Evolutionary conservation across 2,888 invertebrate species (phyloP).

Genomic region (Callyntrura sp.): DNA sequence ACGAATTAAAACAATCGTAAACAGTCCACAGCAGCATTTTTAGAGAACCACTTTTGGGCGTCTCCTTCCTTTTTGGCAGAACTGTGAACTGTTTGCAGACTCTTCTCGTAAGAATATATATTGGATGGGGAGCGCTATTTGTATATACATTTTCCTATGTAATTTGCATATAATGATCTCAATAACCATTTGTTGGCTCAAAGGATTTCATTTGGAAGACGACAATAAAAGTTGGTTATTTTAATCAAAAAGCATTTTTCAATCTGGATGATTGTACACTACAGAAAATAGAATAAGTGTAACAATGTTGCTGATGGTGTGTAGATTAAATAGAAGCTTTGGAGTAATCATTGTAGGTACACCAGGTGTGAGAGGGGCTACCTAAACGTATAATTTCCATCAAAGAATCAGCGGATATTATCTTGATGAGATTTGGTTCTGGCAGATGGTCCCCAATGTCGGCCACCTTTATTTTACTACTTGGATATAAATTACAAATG

Average conservation of each 20-base stretch:
- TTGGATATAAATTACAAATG: too few species aligned
- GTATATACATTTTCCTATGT: slow-evolving; percentile 45
- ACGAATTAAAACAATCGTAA: not conserved
- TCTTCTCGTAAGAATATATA: not conserved
- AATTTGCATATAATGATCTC: slow-evolving; percentile 38
- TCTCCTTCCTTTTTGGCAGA: slow-evolving; percentile 57
- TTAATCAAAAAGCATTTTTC: not conserved
- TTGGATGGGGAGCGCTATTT: too few species aligned
- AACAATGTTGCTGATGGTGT: not conserved
- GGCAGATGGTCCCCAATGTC: too few species aligned
- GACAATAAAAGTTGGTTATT: slow-evolving; percentile 14
- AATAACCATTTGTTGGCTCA: not conserved
- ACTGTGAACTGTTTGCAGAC: slow-evolving; percentile 12
- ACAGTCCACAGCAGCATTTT: not conserved
- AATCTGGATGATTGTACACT: not conserved
- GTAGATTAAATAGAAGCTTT: not conserved
- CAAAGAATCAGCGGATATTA: too few species aligned
- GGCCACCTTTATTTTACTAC: too few species aligned
- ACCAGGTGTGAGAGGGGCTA: not conserved
- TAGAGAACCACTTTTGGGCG: slow-evolving; percentile 51
- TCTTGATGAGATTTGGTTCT: too few species aligned
- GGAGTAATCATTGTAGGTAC: not conserved
- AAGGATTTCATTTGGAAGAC: not conserved
- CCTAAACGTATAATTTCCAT: not conserved
- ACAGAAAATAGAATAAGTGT: too few species aligned